Evolutionary conservation across 2,113 vertebrate genomes (phyloP).

Genomic region (Lota lota): DNA sequence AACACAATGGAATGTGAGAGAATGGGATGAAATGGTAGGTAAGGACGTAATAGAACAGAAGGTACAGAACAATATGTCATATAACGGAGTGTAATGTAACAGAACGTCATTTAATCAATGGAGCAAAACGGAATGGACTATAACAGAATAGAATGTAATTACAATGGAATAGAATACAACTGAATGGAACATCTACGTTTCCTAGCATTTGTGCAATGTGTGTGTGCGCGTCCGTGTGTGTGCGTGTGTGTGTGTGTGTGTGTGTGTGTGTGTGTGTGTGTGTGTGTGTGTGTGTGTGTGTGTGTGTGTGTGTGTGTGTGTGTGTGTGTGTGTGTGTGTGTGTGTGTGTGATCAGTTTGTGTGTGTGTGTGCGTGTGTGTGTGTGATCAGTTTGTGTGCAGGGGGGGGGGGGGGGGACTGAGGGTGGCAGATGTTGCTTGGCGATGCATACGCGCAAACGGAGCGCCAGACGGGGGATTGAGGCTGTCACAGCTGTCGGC

Average conservation of each 20-base stretch:
- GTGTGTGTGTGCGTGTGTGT: not conserved
- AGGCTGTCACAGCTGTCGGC: constrained; percentile 97
- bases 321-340: no score
- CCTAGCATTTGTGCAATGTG: not conserved
- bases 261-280: not conserved
- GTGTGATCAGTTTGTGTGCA: not conserved
- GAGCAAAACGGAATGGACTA: no score
- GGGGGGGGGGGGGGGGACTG: not conserved
- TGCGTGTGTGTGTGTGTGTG: not conserved
- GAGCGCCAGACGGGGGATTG: constrained; percentile 81
- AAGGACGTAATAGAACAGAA: no score
- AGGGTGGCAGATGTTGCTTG: not conserved
- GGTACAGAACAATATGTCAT: no score
- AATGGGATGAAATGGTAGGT: no score
- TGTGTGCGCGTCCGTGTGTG: not conserved
- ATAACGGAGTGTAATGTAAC: no score
- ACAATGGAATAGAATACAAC: no score
- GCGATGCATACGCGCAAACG: constrained; percentile 83
- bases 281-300: not conserved
- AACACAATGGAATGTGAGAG: no score
- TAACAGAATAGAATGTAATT: no score
- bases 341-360: not conserved
- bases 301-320: not conserved
- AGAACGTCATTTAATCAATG: no score
- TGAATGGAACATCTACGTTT: no score